Evolutionary conservation across 2,888 invertebrate genomes (phyloP), one percentile per base, ranked within the genome.

Genomic region (Notodonta dromedarius): DNA sequence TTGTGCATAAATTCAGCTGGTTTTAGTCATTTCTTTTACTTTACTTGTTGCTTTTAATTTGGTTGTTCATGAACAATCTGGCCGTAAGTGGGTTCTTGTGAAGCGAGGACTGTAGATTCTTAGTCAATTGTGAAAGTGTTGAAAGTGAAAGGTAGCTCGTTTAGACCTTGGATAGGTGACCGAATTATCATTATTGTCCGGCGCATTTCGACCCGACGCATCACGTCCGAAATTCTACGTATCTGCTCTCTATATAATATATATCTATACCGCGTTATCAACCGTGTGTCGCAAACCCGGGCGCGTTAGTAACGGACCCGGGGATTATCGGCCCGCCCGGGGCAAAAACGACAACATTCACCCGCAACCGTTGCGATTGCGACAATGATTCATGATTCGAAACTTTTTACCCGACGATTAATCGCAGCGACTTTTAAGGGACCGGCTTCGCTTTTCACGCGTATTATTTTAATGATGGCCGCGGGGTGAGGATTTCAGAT

Each of bases 371-470:
- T 92, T 90, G n/a, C 46, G n/a, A 46, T 16, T 84, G 79, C 83
- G 79, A 81, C 89, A 90, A 92, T 93, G 93, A 93, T 93, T 93
- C 93, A 93, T 90, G 90, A 86, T 78, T 76, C 80, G 82, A 87
- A 91, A 91, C 88, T 93, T 92, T 93, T 88, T 88, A 84, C 83
- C 66, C 76, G 74, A 75, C 84, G 79, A 87, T 90, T 91, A 91
- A 91, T 91, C 84, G 87, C 79, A 65, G 69, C 73, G 78, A 83
- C 83, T 87, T 85, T 87, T 79, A 79, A 81, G 83, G 80, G 73
- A 78, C 82, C 79, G 74, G 74, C 69, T 67, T 58, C 56, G 66
- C 71, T 74, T 71, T 69, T 64, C 58, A 61, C 59, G 69, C 66
- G 66, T 71, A 77, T 77, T 74, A 73, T 74, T 70, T 67, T 71